Evolutionary conservation across 1,140 invertebrate species (phyloP).

Genomic region (Drosophila carrolli): DNA sequence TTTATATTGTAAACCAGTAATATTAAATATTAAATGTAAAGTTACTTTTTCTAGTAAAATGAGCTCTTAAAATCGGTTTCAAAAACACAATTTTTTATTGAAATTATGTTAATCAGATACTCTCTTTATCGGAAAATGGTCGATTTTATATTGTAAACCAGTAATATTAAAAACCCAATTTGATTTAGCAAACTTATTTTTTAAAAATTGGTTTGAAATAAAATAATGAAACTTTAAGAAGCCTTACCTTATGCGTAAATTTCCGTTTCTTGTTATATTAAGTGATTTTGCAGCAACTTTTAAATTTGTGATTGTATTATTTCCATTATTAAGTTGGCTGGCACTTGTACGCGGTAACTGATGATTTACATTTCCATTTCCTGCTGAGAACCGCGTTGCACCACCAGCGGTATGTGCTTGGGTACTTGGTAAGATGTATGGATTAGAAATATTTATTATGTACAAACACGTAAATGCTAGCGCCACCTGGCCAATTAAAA

Average conservation of each 20-base stretch:
- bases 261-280: constrained; percentile 62
- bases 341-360: constrained; percentile 69
- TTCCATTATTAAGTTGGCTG: constrained; percentile 59
- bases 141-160: too few relatives aligned
- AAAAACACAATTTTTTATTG: too few relatives aligned
- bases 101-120: too few relatives aligned
- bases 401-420: constrained; percentile 18
- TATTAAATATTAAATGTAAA: too few relatives aligned
- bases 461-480: constrained; percentile 31
- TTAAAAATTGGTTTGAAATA: too few relatives aligned
- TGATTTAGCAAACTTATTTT: too few relatives aligned
- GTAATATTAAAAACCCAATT: too few relatives aligned
- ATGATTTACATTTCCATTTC: constrained; percentile 58
- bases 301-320: constrained; percentile 86
- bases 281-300: constrained; percentile 60
- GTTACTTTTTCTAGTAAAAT: too few relatives aligned
- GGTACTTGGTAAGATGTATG: constrained; percentile 12
- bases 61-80: too few relatives aligned
- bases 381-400: constrained; percentile 28
- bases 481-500: constrained; percentile 26
- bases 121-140: too few relatives aligned
- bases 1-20: too few relatives aligned
- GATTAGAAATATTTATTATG: constrained; percentile 24
- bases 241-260: constrained; percentile 88
- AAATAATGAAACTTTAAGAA: constrained; percentile 44